These are phyloP conservation scores for Unio delphinus DNA, from an alignment of 2,888 invertebrate genomes.

Conservation along the genomic window DNA sequence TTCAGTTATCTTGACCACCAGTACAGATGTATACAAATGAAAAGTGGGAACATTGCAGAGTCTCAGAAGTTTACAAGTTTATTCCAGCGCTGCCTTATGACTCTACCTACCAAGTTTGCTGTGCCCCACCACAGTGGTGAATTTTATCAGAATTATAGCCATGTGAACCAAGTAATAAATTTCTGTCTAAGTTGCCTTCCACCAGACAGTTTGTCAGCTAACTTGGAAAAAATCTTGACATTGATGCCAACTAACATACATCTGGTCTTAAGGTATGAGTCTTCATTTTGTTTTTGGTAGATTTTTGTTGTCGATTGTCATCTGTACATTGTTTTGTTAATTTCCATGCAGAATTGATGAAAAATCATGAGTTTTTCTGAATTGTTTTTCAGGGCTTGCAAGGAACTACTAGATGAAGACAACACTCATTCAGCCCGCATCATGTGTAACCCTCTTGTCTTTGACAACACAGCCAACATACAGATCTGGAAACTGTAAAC, in stretches of 20 bases:
- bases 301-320: neutral
- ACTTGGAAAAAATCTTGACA: slow-evolving; percentile 44
- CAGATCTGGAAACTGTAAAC: slow-evolving; percentile 64
- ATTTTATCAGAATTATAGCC: slow-evolving; percentile 46
- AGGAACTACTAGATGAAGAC: slow-evolving; percentile 34
- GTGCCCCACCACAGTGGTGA: slow-evolving; percentile 25
- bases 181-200: slow-evolving; percentile 43
- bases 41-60: slow-evolving; percentile 9
- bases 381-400: slow-evolving; percentile 31
- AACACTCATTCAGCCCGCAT: slow-evolving; percentile 39
- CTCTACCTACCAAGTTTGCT: slow-evolving; percentile 44
- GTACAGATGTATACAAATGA: slow-evolving; percentile 25
- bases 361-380: neutral
- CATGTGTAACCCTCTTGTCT: slow-evolving; percentile 42
- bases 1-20: slow-evolving; percentile 49
- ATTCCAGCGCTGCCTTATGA: slow-evolving; percentile 40
- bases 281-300: neutral
- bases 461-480: slow-evolving; percentile 48
- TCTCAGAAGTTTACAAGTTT: slow-evolving; percentile 30
- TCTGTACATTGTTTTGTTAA: neutral
- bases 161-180: slow-evolving; percentile 52
- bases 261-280: slow-evolving; percentile 49
- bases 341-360: neutral
- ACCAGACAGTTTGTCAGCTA: slow-evolving; percentile 29
- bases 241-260: slow-evolving; percentile 57